Conservation (phyloP, 2,113 vertebrate genomes). For the Telmatochromis brichardi region DNA sequence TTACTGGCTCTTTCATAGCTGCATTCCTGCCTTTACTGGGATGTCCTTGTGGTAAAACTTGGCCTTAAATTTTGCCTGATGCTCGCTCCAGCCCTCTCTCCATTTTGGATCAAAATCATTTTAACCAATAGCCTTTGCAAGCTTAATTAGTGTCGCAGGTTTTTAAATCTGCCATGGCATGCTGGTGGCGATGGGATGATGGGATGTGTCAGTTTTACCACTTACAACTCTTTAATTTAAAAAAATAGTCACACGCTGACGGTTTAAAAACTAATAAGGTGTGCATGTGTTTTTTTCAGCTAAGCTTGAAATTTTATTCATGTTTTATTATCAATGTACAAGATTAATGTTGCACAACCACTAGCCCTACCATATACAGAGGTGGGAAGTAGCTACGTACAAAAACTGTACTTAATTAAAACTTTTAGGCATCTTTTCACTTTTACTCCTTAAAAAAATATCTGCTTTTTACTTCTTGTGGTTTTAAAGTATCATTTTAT, state of each 20-base stretch:
- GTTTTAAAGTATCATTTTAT: neutral
- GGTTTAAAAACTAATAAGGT: neutral
- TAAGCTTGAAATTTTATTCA: neutral
- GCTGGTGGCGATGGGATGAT: neutral
- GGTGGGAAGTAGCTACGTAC: neutral
- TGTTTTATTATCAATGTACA: neutral
- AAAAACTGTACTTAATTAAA: neutral
- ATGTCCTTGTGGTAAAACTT: neutral
- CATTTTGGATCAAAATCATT: neutral
- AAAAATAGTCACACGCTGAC: neutral
- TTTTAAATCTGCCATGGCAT: neutral
- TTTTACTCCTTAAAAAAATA: neutral
- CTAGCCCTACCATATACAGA: neutral
- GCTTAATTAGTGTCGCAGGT: neutral
- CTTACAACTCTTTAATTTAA: neutral
- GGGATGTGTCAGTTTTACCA: neutral
- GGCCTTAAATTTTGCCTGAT: neutral
- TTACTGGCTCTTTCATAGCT: neutral
- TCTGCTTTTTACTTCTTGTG: neutral
- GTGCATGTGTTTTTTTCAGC: neutral
- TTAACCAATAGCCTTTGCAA: neutral
- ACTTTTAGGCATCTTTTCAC: neutral
- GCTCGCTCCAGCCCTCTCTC: neutral
- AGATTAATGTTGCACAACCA: neutral
- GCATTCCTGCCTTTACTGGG: neutral